phyloP scores from a whole-genome alignment of 1,140 invertebrate species.

The Zeugodacus cucurbitae region DNA sequence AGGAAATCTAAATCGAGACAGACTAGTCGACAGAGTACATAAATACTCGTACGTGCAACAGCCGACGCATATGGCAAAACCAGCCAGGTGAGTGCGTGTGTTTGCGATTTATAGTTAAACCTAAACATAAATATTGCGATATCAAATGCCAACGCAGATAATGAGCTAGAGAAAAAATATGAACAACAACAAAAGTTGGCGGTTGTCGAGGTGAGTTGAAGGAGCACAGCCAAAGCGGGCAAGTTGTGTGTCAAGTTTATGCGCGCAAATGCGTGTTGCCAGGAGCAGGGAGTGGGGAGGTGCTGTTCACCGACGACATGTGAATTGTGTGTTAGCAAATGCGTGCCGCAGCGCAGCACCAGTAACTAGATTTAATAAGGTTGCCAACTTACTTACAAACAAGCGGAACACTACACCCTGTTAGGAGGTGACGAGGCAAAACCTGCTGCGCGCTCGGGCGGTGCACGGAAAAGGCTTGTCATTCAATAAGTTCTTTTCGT shows the following conservation, averaged over 20 bases:
- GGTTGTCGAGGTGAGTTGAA: not conserved
- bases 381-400: not conserved
- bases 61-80: not conserved
- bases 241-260: conserved; percentile 22
- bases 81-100: not conserved
- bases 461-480: not conserved
- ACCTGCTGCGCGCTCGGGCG: not conserved
- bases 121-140: conserved; percentile 33
- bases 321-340: conserved; percentile 8
- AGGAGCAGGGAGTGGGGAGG: not conserved
- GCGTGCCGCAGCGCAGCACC: not conserved
- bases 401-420: not conserved
- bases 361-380: conserved; percentile 18
- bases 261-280: not conserved
- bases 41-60: not conserved
- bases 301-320: not conserved
- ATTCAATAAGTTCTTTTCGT: not conserved
- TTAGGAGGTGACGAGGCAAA: not conserved
- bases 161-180: not conserved
- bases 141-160: not conserved
- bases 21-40: not conserved
- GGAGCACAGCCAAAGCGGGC: not conserved
- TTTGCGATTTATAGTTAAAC: conserved; percentile 5
- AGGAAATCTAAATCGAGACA: conserved; percentile 21
- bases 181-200: not conserved